Conservation (phyloP, 1,140 invertebrate genomes). For the Drosophila sp. region DNA sequence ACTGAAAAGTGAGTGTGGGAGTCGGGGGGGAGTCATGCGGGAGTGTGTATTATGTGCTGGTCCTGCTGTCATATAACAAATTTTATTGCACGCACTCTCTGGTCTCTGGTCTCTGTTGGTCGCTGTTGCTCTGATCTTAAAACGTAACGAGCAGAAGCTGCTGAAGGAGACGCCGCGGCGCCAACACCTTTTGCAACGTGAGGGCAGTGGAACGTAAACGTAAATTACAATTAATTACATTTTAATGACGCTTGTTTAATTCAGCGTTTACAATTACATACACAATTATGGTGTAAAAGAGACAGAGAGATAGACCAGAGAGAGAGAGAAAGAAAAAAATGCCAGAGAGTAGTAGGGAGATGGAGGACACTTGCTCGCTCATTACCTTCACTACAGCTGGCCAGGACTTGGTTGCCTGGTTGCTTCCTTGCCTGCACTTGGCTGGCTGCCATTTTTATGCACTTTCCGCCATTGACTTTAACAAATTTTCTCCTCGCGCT, state of each 20-base stretch:
- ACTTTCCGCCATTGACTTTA: slow-evolving; percentile 69
- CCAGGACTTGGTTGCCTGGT: slow-evolving; percentile 22
- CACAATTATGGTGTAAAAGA: slow-evolving; percentile 66
- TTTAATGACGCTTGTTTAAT: slow-evolving; percentile 83
- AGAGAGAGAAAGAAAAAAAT: background rate
- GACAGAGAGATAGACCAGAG: background rate
- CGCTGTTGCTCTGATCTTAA: slow-evolving; percentile 50
- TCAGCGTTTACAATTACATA: slow-evolving; percentile 82
- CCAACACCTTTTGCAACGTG: slow-evolving; percentile 65
- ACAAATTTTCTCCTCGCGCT: slow-evolving; percentile 61
- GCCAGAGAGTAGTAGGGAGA: slow-evolving; percentile 13
- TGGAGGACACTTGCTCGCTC: slow-evolving; percentile 51
- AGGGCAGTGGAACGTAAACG: slow-evolving; percentile 60
- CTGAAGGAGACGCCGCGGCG: slow-evolving; percentile 5
- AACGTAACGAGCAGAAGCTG: slow-evolving; percentile 25
- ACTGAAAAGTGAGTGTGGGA: background rate
- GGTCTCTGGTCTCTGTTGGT: slow-evolving; percentile 1
- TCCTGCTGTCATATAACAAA: slow-evolving; percentile 24
- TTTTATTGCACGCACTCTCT: slow-evolving; percentile 51
- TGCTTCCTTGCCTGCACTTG: slow-evolving; percentile 30
- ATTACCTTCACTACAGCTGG: slow-evolving; percentile 52
- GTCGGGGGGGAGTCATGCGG: background rate
- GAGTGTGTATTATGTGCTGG: background rate
- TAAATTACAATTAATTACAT: slow-evolving; percentile 83
- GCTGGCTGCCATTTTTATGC: slow-evolving; percentile 69